Base-by-base conservation (phyloP, 1,140 invertebrate species). In the Linepithema humile region DNA sequence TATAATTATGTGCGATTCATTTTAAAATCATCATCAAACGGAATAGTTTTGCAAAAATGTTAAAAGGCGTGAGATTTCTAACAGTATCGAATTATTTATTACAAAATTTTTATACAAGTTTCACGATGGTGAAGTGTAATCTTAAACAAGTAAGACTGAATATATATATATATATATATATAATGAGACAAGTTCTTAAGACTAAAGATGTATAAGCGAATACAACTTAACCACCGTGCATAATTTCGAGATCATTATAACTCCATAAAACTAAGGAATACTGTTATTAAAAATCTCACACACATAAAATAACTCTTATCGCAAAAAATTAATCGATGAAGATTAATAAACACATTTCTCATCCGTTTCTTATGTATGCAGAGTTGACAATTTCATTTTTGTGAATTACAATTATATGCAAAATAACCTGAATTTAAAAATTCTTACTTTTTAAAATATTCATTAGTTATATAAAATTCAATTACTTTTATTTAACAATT, bases 291-390 rank as follows among this genome's bases (percentile, higher is more conserved):
- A 15, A 59, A 35, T 48, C 23, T 20, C 6, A 9, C 7, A 6
- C 26, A 23, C 23, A 17, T 55, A 15, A 10, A 35, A 35, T n/a
- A 55, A 2, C 1, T 53, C 3, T 4, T 17, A 53, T 23, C 3
- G 0, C 48, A 3, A 32, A 55, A 38, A 55, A 48, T 20, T 4
- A n/a, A 29, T n/a, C 20, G 32, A 72, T 55, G 15, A 57, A 26
- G 35, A 72, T 72, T 20, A 26, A 72, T 6, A 12, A 70, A 70
- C 26, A n/a, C n/a, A n/a, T n/a, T n/a, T n/a, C n/a, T n/a, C n/a
- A n/a, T n/a, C n/a, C n/a, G n/a, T n/a, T n/a, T n/a, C n/a, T n/a
- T n/a, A n/a, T n/a, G n/a, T n/a, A n/a, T n/a, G n/a, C n/a, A n/a
- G n/a, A n/a, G n/a, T n/a, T n/a, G n/a, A n/a, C n/a, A n/a, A n/a